These are phyloP conservation scores for Phyllostomus hastatus DNA, from an alignment of 2,113 vertebrate species.

Conservation along the genomic window DNA sequence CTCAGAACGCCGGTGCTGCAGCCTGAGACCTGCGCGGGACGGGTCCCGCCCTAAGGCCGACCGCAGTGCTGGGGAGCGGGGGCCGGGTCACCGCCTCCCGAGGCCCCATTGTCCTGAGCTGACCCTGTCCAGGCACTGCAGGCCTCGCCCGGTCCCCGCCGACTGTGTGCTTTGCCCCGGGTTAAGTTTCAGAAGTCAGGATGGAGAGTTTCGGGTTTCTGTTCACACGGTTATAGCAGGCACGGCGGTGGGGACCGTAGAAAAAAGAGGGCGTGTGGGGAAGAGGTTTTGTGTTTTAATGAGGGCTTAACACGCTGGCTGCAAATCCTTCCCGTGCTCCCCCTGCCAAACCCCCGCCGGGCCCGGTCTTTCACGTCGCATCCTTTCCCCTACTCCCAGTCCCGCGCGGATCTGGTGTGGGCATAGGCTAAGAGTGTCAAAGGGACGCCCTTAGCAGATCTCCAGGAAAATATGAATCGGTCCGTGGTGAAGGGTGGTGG, in stretches of 20 bases:
- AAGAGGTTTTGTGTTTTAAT: neutral
- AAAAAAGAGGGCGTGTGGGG: neutral
- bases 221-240: conserved; percentile 48
- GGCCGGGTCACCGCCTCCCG: neutral
- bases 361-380: neutral
- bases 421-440: neutral
- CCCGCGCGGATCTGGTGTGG: neutral
- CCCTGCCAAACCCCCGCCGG: neutral
- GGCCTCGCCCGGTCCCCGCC: neutral
- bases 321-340: neutral
- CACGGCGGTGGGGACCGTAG: neutral
- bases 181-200: conserved; percentile 70
- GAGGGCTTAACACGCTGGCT: neutral
- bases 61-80: neutral
- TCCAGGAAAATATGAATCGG: neutral
- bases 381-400: neutral
- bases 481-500: neutral
- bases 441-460: neutral
- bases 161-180: conserved; percentile 21
- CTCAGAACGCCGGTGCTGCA: neutral
- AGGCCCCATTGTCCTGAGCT: neutral
- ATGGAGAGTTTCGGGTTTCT: conserved; percentile 62
- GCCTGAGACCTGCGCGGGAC: neutral
- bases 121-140: neutral
- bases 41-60: neutral